Evolutionary conservation across 1,140 invertebrate genomes (phyloP), one percentile per base, ranked within the genome.

Genomic region (Dysdera silvatica): DNA sequence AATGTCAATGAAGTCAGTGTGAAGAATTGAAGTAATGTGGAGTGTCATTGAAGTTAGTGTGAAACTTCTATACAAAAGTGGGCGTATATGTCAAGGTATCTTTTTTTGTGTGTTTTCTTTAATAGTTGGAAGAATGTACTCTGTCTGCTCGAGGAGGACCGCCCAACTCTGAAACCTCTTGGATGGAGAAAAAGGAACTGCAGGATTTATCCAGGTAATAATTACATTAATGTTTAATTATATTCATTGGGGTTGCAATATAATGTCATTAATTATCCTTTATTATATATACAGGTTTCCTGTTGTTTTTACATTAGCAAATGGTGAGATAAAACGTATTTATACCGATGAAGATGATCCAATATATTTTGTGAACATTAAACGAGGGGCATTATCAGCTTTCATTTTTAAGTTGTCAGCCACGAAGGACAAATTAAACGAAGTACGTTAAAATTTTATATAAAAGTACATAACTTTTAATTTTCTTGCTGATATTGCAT

Each of bases 291-390:
- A 43, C 54, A 67, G 65, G 14, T 52, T 45, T 48, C 35, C 52
- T 0, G 12, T 67, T 8, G 10, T 33, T 2, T 67, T 67, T 29
- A 43, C 41, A 20, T 33, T 62, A 1, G 26, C 20, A 12, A 33
- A 63, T n/a, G 65, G 65, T 2, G 45, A 63, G 43, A 32, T 67
- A 12, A 1, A 14, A 18, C 33, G 43, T 16, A 16, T 67, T 16
- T 33, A 41, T 24, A 20, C 43, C 7, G 6, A 45, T 24, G 53
- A 49, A 26, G 20, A 43, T 14, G 65, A 67, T 35, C 53, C 65
- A 14, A 33, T 57, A 51, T 14, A 52, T 31, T 33, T 58, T 18
- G 28, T 47, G 12, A 67, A 67, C 37, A 67, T 67, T 29, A 67
- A 67, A 58, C 48, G 54, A 47, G 65, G 60, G 23, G 52, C 37